A percentile compares a stretch with the other conserved stretches of the same genome.
Evolutionary conservation across 2,888 invertebrate genomes (phyloP).

Genomic region (Diplolepis rosae): DNA sequence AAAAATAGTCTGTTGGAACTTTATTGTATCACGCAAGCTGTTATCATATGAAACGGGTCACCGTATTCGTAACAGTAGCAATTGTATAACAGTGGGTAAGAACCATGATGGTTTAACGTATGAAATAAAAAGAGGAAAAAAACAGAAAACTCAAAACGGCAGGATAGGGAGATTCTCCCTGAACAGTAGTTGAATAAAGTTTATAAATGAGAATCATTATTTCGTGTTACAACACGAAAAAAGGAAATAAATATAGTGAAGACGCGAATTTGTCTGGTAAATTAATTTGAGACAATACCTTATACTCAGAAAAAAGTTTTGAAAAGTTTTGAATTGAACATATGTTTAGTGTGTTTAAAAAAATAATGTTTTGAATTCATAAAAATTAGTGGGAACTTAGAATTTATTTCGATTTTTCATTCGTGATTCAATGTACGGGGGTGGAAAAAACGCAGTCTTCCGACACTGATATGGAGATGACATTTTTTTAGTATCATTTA

Average conservation of each 20-base stretch:
- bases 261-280: not conserved
- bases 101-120: constrained; percentile 24
- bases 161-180: not conserved
- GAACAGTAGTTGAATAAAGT: constrained; percentile 14
- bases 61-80: not conserved
- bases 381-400: too few relatives aligned
- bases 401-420: too few relatives aligned
- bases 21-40: constrained; percentile 20
- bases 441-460: too few relatives aligned
- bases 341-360: too few relatives aligned
- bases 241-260: not conserved
- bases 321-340: too few relatives aligned
- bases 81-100: not conserved
- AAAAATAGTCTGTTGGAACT: constrained; percentile 8
- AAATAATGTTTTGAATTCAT: too few relatives aligned
- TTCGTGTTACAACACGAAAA: not conserved
- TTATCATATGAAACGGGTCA: constrained; percentile 16
- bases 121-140: not conserved
- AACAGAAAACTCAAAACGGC: constrained; percentile 1
- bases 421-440: too few relatives aligned
- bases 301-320: too few relatives aligned
- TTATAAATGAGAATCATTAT: constrained; percentile 4
- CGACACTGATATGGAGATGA: too few relatives aligned
- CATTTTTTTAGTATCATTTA: too few relatives aligned
- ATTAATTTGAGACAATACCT: not conserved